Conservation (phyloP, 2,888 invertebrate genomes). For the Ashinkailepas kermadecensis region DNA sequence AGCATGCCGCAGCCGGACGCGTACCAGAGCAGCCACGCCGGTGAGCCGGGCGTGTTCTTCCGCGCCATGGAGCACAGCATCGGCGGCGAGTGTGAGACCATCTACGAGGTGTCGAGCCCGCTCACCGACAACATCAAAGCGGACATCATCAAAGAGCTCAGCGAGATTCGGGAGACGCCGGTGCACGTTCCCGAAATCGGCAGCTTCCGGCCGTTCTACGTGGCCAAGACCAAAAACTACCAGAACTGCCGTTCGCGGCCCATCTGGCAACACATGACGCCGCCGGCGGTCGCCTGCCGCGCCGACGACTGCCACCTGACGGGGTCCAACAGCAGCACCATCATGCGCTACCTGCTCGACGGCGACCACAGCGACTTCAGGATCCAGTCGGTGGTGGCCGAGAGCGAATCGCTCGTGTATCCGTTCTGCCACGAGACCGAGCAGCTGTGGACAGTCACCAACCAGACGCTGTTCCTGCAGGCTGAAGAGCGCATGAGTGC, state of each 20-base stretch:
- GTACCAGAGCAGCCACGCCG: constrained; percentile 30
- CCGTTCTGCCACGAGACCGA: constrained; percentile 1
- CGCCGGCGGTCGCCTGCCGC: background rate
- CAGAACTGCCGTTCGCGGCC: constrained; percentile 41
- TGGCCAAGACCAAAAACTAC: constrained; percentile 44
- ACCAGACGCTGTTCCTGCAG: constrained; percentile 12
- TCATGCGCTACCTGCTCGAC: background rate
- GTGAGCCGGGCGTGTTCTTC: constrained; percentile 34
- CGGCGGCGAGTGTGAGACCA: constrained; percentile 40
- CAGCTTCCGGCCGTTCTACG: constrained; percentile 36
- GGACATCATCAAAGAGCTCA: constrained; percentile 21
- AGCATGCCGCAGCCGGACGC: background rate
- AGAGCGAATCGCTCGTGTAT: constrained; percentile 14
- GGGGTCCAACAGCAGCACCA: background rate
- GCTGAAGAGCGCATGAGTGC: background rate
- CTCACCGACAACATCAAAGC: constrained; percentile 28
- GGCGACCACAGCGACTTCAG: constrained; percentile 1
- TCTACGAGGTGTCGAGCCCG: constrained; percentile 37
- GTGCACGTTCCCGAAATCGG: constrained; percentile 25
- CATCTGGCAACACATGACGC: constrained; percentile 31
- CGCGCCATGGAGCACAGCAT: constrained; percentile 38
- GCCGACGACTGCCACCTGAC: constrained; percentile 19
- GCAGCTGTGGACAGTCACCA: constrained; percentile 11
- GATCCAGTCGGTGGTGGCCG: constrained; percentile 19
- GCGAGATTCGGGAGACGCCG: background rate